Base-by-base conservation (phyloP, 2,797 vertebrate genomes). In the Myotis findleyi region DNA sequence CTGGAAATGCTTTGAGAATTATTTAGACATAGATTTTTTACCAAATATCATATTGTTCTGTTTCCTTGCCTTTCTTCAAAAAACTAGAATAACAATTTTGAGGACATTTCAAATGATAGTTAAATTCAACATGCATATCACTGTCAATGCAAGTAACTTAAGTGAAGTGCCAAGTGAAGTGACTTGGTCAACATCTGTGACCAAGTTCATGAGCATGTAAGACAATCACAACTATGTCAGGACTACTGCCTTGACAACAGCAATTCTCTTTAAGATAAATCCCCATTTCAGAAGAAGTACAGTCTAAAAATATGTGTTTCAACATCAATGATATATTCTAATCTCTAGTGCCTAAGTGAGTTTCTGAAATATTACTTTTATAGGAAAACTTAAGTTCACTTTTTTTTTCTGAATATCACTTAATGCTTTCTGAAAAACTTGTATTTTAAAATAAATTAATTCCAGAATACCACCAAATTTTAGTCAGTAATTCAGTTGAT, bases 241-340 rank as follows among this genome's bases (percentile, higher is more conserved):
- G 44, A 84, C 41, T 88, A 17, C 20, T 51, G 21, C 20, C n/a
- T 82, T 30, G 25, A 3, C n/a, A 82, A 69, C 2, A 75, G 5
- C n/a, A 73, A 62, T 77, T 89, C n/a, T 47, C 88, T 88, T 71
- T 53, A 83, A 94, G 51, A 73, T 62, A n/a, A 94, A 79, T 80
- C 8, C 2, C 14, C n/a, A n/a, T 59, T 87, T 91, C 8, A 59
- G 41, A 93, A 76, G 27, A 30, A 49, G 47, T n/a, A 30, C 47
- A 83, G 18, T 73, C 25, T 83, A 53, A 71, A 85, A 91, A 66
- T 20, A 10, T 44, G 2, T 20, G 18, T 55, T 71, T 57, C 30
- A 72, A 27, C 76, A 20, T 85, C 59, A 92, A 77, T 10, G 23
- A 69, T 49, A 88, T 49, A 93, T 0, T 72, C 13, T 81, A 30